A percentile compares a stretch with the other conserved stretches of the same genome.
Evolutionary conservation across 1,140 invertebrate species (phyloP).

Genomic region (Helicoverpa zea): DNA sequence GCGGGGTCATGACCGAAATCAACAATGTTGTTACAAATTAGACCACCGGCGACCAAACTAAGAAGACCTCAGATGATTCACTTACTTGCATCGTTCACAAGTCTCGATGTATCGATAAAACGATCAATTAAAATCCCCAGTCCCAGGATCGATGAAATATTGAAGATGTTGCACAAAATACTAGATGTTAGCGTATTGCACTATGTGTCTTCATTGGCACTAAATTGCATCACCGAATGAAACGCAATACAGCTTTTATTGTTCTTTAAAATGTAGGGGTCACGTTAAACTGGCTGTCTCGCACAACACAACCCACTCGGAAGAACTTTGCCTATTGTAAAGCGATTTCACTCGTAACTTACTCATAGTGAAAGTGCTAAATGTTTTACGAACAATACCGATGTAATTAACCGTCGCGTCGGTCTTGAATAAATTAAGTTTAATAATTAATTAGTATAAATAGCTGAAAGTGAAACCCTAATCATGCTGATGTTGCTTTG

Average conservation of each 20-base stretch:
- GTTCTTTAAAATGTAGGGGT: conserved; percentile 36
- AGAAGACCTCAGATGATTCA: conserved; percentile 53
- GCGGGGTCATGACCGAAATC: conserved; percentile 54
- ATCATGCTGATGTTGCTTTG: neutral
- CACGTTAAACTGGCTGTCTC: conserved; percentile 51
- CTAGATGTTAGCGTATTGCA: too few species aligned
- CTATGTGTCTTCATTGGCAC: too few species aligned
- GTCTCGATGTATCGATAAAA: too few species aligned
- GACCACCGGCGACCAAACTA: conserved; percentile 5
- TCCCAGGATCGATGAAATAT: too few species aligned
- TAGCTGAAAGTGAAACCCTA: conserved; percentile 5
- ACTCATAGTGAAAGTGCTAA: conserved; percentile 65
- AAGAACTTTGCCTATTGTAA: conserved; percentile 59
- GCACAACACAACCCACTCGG: conserved; percentile 52
- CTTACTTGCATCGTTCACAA: neutral
- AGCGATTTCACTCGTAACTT: conserved; percentile 61
- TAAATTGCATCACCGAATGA: neutral
- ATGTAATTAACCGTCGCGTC: conserved; percentile 41
- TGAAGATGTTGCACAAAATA: too few species aligned
- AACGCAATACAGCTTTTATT: neutral
- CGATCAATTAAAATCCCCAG: too few species aligned
- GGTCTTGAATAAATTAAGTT: conserved; percentile 25
- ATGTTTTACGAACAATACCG: conserved; percentile 61
- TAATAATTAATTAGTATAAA: conserved; percentile 29
- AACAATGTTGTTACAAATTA: conserved; percentile 41